Evolutionary conservation across 2,888 invertebrate species (phyloP), one percentile per base, ranked within the genome.

Genomic region (Ophion ellenae): DNA sequence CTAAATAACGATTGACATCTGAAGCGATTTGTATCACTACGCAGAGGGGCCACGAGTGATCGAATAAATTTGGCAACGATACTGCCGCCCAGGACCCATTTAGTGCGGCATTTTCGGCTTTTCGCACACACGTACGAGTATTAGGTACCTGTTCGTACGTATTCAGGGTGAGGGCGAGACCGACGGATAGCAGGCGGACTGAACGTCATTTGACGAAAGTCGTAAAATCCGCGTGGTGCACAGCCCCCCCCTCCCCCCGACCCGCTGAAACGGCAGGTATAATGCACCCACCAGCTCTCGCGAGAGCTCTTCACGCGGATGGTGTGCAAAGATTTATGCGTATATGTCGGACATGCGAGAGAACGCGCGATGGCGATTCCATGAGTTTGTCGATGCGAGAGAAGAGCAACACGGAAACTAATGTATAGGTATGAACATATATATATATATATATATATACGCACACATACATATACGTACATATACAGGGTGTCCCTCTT

Each of bases 181-280:
- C 32, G 76, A 64, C 17, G 53, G 17, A 53, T 17, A 17, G 53
- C 17, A 14, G 3, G 17, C 53, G 14, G 53, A 14, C 14, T 53
- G 77, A 84, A 84, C 86, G 84, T 78, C 82, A 88, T 89, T 89
- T 85, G 87, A 81, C 81, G 83, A 83, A 84, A 86, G 85, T 88
- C 89, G 88, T 87, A 88, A 89, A 88, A 86, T 80, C 73, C 83
- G 80, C 73, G 84, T 82, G 84, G 83, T 86, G 85, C 70, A 80
- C 84, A 53, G 84, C 32, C 32, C 32, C 32, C 32, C 32, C 82
- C 74, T 83, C 85, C 66, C 80, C 11, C 73, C 36, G n/a, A n/a
- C n/a, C 57, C 20, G 24, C 24, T 9, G 5, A 24, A 64, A 73
- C 36, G 64, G 36, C 67, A 53, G 53, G 80, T 73, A 74, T 81